phyloP scores from a whole-genome alignment of 2,888 invertebrate genomes.

The Drosophila gaucha region DNA sequence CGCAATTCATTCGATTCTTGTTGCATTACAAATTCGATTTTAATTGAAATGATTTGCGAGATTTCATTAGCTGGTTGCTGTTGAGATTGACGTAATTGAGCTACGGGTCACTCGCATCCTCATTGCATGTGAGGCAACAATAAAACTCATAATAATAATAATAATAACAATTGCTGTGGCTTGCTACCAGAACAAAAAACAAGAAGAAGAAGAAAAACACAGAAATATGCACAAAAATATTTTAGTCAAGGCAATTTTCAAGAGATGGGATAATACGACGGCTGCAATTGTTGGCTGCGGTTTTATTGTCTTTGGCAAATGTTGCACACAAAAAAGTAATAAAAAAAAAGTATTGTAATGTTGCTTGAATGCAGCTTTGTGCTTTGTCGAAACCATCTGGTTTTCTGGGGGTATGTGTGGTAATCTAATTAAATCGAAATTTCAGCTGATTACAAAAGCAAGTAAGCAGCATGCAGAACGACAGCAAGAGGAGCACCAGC shows the following conservation, averaged over 20 bases:
- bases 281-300: slow-evolving; percentile 56
- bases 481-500: slow-evolving; percentile 4
- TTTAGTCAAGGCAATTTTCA: slow-evolving; percentile 27
- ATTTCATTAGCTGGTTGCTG: slow-evolving; percentile 54
- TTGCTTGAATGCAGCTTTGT: slow-evolving; percentile 40
- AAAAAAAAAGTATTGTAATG: slow-evolving; percentile 46
- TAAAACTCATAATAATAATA: slow-evolving; percentile 43
- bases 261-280: slow-evolving; percentile 6
- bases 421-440: slow-evolving; percentile 76
- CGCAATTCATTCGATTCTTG: slow-evolving; percentile 9
- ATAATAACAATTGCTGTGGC: slow-evolving; percentile 55
- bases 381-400: slow-evolving; percentile 34
- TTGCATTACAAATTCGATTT: slow-evolving; percentile 65
- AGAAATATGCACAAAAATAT: slow-evolving; percentile 45
- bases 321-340: slow-evolving; percentile 21
- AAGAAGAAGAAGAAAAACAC: slow-evolving; percentile 1
- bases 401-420: slow-evolving; percentile 52
- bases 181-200: slow-evolving; percentile 6
- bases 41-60: slow-evolving; percentile 66
- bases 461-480: slow-evolving; percentile 22
- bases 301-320: slow-evolving; percentile 64
- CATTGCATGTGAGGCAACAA: slow-evolving; percentile 43
- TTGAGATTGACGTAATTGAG: slow-evolving; percentile 58
- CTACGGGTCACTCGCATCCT: slow-evolving; percentile 38
- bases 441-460: slow-evolving; percentile 70